phyloP scores from a whole-genome alignment of 2,113 vertebrate genomes.

The Callocephalon fimbriatum region DNA sequence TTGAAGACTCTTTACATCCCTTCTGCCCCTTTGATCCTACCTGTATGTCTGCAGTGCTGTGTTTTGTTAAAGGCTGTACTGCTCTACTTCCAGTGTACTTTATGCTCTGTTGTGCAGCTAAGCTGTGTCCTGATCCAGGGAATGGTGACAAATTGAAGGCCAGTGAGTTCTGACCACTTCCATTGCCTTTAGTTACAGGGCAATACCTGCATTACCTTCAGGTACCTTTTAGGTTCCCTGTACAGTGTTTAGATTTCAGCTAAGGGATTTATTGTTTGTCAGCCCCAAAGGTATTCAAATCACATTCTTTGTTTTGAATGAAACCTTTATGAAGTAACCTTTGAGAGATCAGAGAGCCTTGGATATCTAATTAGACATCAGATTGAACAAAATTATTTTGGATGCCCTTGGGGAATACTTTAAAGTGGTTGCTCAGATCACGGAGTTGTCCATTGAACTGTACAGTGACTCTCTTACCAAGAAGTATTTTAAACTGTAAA shows the following conservation, averaged over 20 bases:
- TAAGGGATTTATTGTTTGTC: slow-evolving; percentile 20
- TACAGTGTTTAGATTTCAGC: slow-evolving; percentile 11
- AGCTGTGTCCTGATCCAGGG: neutral
- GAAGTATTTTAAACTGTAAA: slow-evolving; percentile 18
- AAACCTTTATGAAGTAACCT: slow-evolving; percentile 42
- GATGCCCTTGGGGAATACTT: slow-evolving; percentile 51
- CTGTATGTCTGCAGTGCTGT: neutral
- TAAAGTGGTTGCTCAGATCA: slow-evolving; percentile 63
- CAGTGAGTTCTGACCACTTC: neutral
- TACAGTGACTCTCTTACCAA: neutral
- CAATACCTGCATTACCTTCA: neutral
- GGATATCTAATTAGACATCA: slow-evolving; percentile 44
- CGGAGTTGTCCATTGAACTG: slow-evolving; percentile 61
- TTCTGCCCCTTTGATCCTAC: neutral
- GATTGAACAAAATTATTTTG: slow-evolving; percentile 55
- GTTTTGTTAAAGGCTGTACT: neutral
- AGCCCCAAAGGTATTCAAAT: slow-evolving; percentile 33
- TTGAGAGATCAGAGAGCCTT: slow-evolving; percentile 46
- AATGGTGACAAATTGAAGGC: neutral
- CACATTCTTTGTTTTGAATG: slow-evolving; percentile 15
- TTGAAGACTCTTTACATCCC: neutral
- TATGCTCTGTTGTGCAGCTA: neutral
- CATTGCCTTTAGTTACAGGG: neutral
- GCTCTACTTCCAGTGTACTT: neutral
- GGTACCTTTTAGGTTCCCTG: neutral